Evolutionary conservation across 1,140 invertebrate species (phyloP).

Genomic region (Sycophaga agraensis): DNA sequence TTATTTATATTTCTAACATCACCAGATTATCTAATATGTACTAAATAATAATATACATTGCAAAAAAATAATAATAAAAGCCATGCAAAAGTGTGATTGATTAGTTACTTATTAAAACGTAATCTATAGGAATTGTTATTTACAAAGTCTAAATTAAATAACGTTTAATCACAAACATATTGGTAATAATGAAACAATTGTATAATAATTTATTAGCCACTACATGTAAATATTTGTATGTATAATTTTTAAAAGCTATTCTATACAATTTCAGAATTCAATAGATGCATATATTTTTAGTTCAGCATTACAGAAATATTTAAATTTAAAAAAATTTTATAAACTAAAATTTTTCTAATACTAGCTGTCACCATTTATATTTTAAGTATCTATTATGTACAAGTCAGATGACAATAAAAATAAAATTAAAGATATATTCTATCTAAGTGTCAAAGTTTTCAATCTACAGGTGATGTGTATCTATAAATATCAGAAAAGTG

Average conservation of each 20-base stretch:
- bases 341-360: not conserved
- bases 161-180: not conserved
- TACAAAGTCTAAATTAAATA: not conserved
- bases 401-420: too few species aligned
- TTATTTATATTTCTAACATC: not conserved
- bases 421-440: too few species aligned
- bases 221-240: too few species aligned
- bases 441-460: too few species aligned
- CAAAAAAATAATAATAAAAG: not conserved
- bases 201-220: too few species aligned
- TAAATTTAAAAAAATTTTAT: not conserved
- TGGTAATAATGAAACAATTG: not conserved
- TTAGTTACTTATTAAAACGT: slow-evolving; percentile 13
- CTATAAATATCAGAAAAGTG: too few species aligned
- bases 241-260: too few species aligned
- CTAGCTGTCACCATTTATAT: not conserved
- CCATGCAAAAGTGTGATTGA: slow-evolving; percentile 18
- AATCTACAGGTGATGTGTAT: too few species aligned
- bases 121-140: not conserved
- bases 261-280: too few species aligned
- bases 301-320: not conserved
- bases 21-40: slow-evolving; percentile 5
- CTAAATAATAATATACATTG: not conserved
- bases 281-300: too few species aligned
- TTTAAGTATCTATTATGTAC: not conserved